Percentiles rank a stretch among this genome's conserved stretches.
Evolutionary conservation across 2,113 vertebrate species (phyloP).

Genomic region (Malurus elegans): DNA sequence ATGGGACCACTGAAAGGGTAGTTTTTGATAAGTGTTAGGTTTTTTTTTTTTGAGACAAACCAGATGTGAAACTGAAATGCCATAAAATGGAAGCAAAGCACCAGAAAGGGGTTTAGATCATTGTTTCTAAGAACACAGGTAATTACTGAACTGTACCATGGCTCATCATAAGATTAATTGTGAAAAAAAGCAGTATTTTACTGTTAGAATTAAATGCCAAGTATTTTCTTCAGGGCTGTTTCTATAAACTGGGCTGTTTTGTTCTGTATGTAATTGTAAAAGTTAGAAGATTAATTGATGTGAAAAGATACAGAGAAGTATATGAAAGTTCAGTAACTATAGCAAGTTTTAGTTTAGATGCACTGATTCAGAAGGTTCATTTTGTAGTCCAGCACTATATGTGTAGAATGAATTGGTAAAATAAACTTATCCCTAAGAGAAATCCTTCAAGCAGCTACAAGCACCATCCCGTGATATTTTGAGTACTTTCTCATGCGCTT

Average conservation of each 20-base stretch:
- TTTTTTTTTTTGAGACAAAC: neutral
- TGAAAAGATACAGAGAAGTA: neutral
- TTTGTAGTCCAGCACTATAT: neutral
- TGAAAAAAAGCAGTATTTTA: neutral
- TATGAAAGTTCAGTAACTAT: neutral
- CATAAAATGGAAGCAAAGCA: neutral
- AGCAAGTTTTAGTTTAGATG: neutral
- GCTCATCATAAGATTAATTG: neutral
- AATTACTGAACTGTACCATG: neutral
- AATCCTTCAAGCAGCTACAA: neutral
- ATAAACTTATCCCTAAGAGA: neutral
- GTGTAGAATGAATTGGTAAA: neutral
- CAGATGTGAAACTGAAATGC: neutral
- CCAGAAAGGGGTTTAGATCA: neutral
- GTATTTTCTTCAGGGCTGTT: neutral
- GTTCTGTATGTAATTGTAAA: neutral
- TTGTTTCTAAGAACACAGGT: neutral
- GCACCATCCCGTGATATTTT: neutral
- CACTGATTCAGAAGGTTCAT: neutral
- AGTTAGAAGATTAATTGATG: neutral
- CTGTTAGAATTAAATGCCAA: neutral
- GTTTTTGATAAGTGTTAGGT: neutral
- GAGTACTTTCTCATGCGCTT: neutral
- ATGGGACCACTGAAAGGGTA: neutral
- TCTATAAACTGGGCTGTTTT: neutral